These are phyloP conservation scores for Drosophila meridionalis DNA, from an alignment of 2,888 invertebrate species.

Conservation along the genomic window DNA sequence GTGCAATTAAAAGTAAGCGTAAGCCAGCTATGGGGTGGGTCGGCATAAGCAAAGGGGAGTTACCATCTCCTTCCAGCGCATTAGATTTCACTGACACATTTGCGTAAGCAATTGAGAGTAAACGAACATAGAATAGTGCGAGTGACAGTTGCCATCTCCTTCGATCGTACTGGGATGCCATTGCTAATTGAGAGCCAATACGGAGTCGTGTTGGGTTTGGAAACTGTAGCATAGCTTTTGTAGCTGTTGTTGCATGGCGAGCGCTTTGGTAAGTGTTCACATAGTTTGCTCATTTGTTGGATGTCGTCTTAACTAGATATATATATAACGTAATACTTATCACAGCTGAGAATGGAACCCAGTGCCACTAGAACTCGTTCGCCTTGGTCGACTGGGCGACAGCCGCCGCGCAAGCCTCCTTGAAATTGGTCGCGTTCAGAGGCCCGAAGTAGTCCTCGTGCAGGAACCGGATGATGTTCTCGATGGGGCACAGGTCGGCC, in stretches of 20 bases:
- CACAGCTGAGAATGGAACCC: conserved; percentile 57
- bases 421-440: conserved; percentile 95
- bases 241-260: neutral
- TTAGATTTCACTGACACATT: neutral
- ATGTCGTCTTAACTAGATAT: conserved; percentile 13
- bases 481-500: conserved; percentile 92
- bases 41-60: neutral
- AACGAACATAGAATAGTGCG: neutral
- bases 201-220: neutral
- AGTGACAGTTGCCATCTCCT: neutral
- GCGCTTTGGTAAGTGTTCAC: neutral
- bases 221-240: neutral
- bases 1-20: neutral
- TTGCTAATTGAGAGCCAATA: neutral
- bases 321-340: conserved; percentile 52
- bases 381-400: conserved; percentile 78
- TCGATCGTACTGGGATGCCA: neutral
- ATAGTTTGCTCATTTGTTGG: conserved; percentile 7
- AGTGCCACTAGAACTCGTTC: conserved; percentile 78
- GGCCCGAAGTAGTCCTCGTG: conserved; percentile 94
- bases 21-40: neutral
- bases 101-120: neutral
- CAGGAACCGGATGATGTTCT: conserved; percentile 93
- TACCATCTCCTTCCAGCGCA: neutral
- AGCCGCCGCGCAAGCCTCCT: conserved; percentile 90